Conservation (phyloP, 2,888 invertebrate species). For the Eledone cirrhosa region DNA sequence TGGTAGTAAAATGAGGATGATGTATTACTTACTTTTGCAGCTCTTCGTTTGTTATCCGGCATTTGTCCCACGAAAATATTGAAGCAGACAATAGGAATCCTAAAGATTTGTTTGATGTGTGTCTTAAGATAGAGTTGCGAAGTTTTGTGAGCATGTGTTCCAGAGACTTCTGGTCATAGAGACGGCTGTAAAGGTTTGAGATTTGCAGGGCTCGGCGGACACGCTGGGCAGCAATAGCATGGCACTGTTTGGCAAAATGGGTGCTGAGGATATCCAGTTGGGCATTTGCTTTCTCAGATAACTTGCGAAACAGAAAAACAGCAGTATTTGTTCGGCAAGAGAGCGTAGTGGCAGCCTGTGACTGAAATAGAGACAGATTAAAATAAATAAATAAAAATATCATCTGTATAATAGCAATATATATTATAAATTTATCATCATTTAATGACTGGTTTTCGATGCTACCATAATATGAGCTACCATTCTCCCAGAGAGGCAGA, state of each 20-base stretch:
- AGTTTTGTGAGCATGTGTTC: conserved; percentile 43
- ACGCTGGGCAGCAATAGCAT: conserved; percentile 54
- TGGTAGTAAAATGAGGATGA: not conserved
- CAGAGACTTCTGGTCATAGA: conserved; percentile 51
- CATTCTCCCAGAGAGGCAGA: no score
- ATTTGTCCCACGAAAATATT: conserved; percentile 58
- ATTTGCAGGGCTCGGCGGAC: conserved; percentile 52
- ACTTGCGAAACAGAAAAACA: no score
- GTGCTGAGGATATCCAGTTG: conserved; percentile 34
- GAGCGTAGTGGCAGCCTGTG: no score
- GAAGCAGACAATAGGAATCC: conserved; percentile 49
- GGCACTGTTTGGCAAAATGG: conserved; percentile 53
- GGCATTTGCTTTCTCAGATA: not conserved
- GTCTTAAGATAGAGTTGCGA: conserved; percentile 34
- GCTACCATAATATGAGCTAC: no score
- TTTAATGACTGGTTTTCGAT: no score
- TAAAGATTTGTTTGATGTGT: conserved; percentile 36
- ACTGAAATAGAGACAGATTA: no score
- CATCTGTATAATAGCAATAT: no score
- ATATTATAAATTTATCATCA: no score
- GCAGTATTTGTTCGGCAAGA: no score
- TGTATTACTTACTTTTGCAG: conserved; percentile 44
- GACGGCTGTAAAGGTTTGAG: conserved; percentile 46
- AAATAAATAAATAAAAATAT: no score
- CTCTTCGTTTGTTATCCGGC: conserved; percentile 55